Base-by-base conservation (phyloP, 2,888 invertebrate species). In the Ophraella communa region DNA sequence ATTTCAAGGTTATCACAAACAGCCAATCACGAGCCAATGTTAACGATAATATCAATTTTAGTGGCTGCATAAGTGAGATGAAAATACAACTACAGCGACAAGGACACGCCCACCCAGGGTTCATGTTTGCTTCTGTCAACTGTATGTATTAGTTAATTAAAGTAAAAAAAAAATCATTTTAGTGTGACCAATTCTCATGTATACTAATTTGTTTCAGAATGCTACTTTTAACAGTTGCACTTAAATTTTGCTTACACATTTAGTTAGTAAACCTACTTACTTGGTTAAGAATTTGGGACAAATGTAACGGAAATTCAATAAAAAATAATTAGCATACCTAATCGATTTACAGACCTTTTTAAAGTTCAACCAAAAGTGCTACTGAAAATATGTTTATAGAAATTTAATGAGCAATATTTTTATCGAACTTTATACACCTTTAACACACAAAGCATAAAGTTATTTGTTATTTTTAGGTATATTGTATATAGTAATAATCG, bases 361-460 rank as follows among this genome's bases (percentile, higher is more conserved):
- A 59, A 59, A 59, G 59, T 59, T 39, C 59, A 59, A 59, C 33
- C 59, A 56, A 56, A 56, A 56, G 17, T 55, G 42, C 27, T 55
- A 33, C 10, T 14, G 24, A 24, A 35, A 35, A 35, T 35, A n/a
- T n/a, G 30, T 11, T 30, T 30, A 30, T 10, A 30, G 11, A 11
- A 30, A 30, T 30, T 4, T n/a, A 35, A 35, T 35, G 11, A 3
- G 3, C 35, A 35, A 35, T 39, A 39, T 39, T 39, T 17, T 17
- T 17, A 14, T 17, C 7, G 14, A 39, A 39, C 14, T 14, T n/a
- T 39, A 14, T 5, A 39, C 7, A 14, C 7, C 17, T 14, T 1
- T 39, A 14, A 39, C 14, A 39, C 39, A 14, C 39, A 39, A 39
- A 39, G 39, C 39, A 39, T 17, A 39, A 39, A 39, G 17, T 39